Conservation (phyloP, 1,140 invertebrate species). For the Euborellia annulipes region DNA sequence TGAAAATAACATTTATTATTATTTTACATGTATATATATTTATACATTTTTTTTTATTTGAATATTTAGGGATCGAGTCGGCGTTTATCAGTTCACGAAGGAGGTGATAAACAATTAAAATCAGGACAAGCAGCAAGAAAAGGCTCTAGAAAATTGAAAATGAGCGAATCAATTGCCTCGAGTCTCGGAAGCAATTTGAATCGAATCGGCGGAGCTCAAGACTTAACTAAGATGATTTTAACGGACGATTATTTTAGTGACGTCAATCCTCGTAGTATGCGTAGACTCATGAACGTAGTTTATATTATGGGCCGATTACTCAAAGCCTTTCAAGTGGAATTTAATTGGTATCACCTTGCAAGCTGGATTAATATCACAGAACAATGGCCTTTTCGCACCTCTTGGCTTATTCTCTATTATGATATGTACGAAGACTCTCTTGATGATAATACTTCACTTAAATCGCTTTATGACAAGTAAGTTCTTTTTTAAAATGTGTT, state of each 20-base stretch:
- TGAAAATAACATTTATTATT: too few species aligned
- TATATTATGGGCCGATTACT: constrained; percentile 91
- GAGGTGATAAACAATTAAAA: too few species aligned
- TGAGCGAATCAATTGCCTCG: constrained; percentile 77
- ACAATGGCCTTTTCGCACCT: constrained; percentile 94
- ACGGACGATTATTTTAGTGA: constrained; percentile 95
- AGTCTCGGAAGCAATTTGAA: constrained; percentile 78
- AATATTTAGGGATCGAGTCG: too few species aligned
- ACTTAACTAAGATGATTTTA: constrained; percentile 70
- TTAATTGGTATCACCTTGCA: constrained; percentile 94
- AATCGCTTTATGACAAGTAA: constrained; percentile 84
- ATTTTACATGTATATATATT: too few species aligned
- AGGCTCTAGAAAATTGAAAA: constrained; percentile 48
- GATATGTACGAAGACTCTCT: constrained; percentile 75
- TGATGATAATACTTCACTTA: constrained; percentile 72
- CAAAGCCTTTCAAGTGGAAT: constrained; percentile 97
- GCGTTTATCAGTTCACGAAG: too few species aligned
- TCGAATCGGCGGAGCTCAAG: constrained; percentile 46
- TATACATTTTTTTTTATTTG: too few species aligned
- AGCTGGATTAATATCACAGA: constrained; percentile 98
- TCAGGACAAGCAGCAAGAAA: constrained; percentile 29
- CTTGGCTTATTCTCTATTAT: constrained; percentile 91
- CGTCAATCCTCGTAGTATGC: constrained; percentile 92
- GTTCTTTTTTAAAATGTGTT: constrained; percentile 19
- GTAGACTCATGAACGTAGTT: constrained; percentile 91